These are phyloP conservation scores for Marmota flaviventris DNA, from an alignment of 2,113 vertebrate genomes.

Conservation along the genomic window DNA sequence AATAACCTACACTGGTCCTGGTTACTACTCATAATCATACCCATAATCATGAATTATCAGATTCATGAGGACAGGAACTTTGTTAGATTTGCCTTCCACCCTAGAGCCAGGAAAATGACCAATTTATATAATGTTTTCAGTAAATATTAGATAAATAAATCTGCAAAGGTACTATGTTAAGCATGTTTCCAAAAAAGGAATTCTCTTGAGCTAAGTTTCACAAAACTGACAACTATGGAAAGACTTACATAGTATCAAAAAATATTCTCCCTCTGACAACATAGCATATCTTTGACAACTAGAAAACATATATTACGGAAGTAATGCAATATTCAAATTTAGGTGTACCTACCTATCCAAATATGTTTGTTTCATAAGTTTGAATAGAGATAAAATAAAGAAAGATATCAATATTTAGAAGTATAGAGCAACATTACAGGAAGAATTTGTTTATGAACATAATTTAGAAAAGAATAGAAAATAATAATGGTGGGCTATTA, in stretches of 20 bases:
- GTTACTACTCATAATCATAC: constrained; percentile 30
- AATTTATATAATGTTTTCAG: not conserved
- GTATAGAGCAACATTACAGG: not conserved
- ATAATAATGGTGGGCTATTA: not conserved
- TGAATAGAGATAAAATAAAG: not conserved
- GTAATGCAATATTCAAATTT: constrained; percentile 22
- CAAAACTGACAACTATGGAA: not conserved
- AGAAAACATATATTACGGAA: not conserved
- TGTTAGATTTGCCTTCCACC: not conserved
- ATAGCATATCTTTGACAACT: not conserved
- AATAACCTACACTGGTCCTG: not conserved
- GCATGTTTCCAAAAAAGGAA: not conserved
- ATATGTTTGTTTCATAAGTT: not conserved
- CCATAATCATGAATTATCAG: not conserved
- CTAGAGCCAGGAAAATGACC: not conserved
- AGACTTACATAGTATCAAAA: not conserved
- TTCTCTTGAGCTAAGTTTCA: not conserved
- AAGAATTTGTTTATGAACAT: not conserved
- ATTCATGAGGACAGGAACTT: not conserved
- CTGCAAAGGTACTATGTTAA: not conserved
- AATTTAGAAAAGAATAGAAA: not conserved
- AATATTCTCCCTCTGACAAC: not conserved
- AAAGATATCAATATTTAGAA: not conserved
- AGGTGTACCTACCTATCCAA: not conserved
- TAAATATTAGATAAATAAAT: constrained; percentile 2